Evolutionary conservation across 2,113 vertebrate species (phyloP).

Genomic region (Psilopsiagon aurifrons): DNA sequence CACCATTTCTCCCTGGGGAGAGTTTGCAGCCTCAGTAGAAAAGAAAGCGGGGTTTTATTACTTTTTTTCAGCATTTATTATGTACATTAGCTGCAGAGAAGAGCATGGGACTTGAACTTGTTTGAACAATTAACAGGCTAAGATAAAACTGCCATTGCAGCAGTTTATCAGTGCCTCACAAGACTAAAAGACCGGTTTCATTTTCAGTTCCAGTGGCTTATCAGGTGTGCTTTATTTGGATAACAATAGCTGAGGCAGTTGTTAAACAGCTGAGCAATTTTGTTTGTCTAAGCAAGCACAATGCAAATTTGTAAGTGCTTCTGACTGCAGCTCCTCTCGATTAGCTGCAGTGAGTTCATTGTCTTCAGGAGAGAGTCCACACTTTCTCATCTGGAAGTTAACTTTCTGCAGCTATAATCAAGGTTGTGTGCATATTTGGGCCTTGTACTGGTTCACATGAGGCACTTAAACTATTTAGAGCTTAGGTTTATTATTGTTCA

Average conservation of each 20-base stretch:
- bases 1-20: background rate
- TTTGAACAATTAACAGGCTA: background rate
- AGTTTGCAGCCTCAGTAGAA: background rate
- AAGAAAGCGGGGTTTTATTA: background rate
- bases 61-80: background rate
- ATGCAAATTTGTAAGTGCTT: background rate
- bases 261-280: background rate
- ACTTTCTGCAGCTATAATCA: background rate
- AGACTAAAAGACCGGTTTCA: background rate
- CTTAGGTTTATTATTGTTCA: background rate
- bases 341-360: background rate
- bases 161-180: background rate
- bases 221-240: background rate
- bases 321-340: background rate
- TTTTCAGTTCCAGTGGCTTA: background rate
- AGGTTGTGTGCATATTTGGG: fast-evolving
- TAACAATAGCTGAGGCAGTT: background rate
- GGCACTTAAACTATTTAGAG: background rate
- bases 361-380: background rate
- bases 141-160: background rate
- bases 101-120: background rate
- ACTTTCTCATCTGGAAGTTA: background rate
- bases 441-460: background rate
- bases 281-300: background rate
- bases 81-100: background rate